phyloP scores from a whole-genome alignment of 2,113 vertebrate genomes.

The Platanista minor region DNA sequence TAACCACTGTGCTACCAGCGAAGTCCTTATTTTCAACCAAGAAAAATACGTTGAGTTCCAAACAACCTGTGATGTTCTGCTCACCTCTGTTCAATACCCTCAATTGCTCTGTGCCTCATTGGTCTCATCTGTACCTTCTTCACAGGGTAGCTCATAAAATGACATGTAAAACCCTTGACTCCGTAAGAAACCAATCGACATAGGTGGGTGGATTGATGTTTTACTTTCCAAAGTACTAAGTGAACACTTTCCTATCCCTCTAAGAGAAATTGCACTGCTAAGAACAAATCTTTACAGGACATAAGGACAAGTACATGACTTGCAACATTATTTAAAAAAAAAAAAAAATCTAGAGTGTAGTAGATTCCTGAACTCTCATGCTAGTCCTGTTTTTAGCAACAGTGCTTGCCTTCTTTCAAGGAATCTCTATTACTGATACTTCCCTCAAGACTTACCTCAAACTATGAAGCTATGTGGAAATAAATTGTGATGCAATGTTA shows the following conservation, averaged over 20 bases:
- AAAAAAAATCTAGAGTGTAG: neutral
- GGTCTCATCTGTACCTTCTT: neutral
- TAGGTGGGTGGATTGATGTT: neutral
- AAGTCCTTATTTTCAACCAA: neutral
- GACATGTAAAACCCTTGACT: neutral
- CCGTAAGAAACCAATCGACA: neutral
- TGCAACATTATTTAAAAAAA: neutral
- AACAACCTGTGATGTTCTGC: neutral
- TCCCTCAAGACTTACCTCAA: neutral
- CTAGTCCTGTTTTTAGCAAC: neutral
- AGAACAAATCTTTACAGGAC: neutral
- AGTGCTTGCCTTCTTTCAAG: neutral
- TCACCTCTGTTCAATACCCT: neutral
- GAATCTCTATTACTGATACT: neutral
- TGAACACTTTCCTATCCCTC: neutral
- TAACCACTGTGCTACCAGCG: too few species aligned
- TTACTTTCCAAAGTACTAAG: neutral
- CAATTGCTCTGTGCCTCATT: fast-evolving
- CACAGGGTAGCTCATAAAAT: neutral
- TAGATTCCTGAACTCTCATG: neutral
- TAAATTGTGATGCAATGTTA: neutral
- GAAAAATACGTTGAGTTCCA: neutral
- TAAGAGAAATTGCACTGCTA: neutral
- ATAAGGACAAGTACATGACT: neutral
- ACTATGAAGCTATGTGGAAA: neutral